Evolutionary conservation across 2,797 vertebrate genomes (phyloP), one percentile per base, ranked within the genome.

Genomic region (Acanthiza pusilla): DNA sequence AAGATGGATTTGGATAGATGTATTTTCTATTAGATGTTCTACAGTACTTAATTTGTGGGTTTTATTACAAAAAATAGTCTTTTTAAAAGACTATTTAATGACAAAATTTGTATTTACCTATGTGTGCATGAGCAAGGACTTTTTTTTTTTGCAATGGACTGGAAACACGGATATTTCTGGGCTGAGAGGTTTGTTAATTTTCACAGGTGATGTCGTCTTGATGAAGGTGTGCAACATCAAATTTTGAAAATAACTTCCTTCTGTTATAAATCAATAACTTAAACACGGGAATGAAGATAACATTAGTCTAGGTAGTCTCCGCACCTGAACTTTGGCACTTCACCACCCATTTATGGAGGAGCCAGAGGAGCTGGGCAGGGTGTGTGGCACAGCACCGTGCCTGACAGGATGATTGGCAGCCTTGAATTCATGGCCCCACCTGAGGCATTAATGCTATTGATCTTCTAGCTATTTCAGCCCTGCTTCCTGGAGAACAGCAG

Each of bases 121-220:
- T 43, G 2, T 62, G 25, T 63, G 14, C 12, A 7, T 0, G 0
- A 83, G 18, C 12, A 66, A 34, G 11, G 5, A 27, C 9, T 22
- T 2, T 15, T 60, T 61, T 36, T 74, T 63, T 79, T 57, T 13
- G 6, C 51, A 51, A 30, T 9, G 60, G 32, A 51, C 11, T n/a
- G 34, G 45, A 77, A 89, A 71, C 3, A 20, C 9, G 23, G 10
- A 27, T 61, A 10, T 83, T 78, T 80, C n/a, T 74, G 13, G 3
- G 5, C 16, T 89, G 32, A 62, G 26, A 38, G 36, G 0, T 38
- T 30, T 63, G 45, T 57, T 58, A 45, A 32, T 87, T 67, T 34
- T 70, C 20, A 38, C 20, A 70, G 58, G 25, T 32, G 10, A 48
- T 53, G 43, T 1, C 11, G 25, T 66, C 48, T 77, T 58, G 13